Conservation (phyloP, 2,797 vertebrate genomes). For the Bufotes viridis region DNA sequence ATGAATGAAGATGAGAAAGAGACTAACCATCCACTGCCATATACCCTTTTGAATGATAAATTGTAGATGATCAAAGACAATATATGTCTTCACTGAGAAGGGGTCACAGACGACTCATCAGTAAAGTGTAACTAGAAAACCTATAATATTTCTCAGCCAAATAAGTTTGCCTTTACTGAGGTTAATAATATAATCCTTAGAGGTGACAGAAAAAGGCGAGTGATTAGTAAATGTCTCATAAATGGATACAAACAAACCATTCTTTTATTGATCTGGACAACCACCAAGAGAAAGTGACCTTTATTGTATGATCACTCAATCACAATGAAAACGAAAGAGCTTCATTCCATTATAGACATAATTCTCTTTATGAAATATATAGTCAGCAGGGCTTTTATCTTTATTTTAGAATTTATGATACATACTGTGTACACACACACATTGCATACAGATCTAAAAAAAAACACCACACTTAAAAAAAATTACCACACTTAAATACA, state of each 20-base stretch:
- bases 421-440: too few relatives aligned
- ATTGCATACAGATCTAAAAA: too few relatives aligned
- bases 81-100: neutral
- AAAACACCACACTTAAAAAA: too few relatives aligned
- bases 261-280: conserved; percentile 14
- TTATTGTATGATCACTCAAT: neutral
- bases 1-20: conserved; percentile 3
- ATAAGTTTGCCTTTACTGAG: neutral
- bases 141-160: conserved; percentile 2
- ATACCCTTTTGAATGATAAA: neutral
- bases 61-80: neutral
- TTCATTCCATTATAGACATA: neutral
- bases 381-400: too few relatives aligned
- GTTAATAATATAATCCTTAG: conserved; percentile 6
- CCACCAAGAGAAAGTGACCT: neutral
- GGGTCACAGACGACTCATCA: neutral
- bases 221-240: conserved; percentile 2
- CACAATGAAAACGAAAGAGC: neutral
- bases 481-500: too few relatives aligned
- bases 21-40: neutral
- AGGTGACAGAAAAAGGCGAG: neutral
- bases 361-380: neutral
- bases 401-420: too few relatives aligned
- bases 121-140: conserved; percentile 5
- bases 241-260: neutral